These are phyloP conservation scores for Drosophila nigritarsus DNA, from an alignment of 2,888 invertebrate species.

Conservation along the genomic window DNA sequence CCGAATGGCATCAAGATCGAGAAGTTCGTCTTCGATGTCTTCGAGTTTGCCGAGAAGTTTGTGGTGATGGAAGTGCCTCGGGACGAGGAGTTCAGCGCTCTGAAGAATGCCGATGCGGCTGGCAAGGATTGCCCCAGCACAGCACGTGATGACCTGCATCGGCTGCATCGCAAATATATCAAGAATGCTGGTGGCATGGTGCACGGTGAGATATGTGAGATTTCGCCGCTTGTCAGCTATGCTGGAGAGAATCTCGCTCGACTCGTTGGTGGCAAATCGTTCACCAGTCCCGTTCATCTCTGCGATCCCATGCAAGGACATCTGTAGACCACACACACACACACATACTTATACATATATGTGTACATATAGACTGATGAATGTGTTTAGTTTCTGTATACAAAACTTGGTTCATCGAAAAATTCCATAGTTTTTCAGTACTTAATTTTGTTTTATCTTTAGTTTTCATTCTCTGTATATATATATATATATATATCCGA, in stretches of 20 bases:
- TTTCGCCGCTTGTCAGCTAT: slow-evolving; percentile 96
- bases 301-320: slow-evolving; percentile 84
- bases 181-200: slow-evolving; percentile 92
- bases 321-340: slow-evolving; percentile 48
- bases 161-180: slow-evolving; percentile 92
- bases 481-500: slow-evolving; percentile 26
- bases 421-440: slow-evolving; percentile 54
- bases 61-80: slow-evolving; percentile 96
- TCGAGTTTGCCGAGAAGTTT: slow-evolving; percentile 95
- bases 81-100: slow-evolving; percentile 97
- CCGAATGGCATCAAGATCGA: slow-evolving; percentile 99
- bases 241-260: slow-evolving; percentile 93
- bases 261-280: slow-evolving; percentile 88
- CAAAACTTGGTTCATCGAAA: slow-evolving; percentile 28
- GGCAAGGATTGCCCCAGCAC: slow-evolving; percentile 97
- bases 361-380: slow-evolving; percentile 57
- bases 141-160: slow-evolving; percentile 91
- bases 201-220: slow-evolving; percentile 90
- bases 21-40: slow-evolving; percentile 99
- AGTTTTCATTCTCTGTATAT: slow-evolving; percentile 56
- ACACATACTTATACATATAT: slow-evolving; percentile 31
- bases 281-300: slow-evolving; percentile 88
- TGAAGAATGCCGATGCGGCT: slow-evolving; percentile 96
- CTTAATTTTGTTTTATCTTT: slow-evolving; percentile 42
- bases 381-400: slow-evolving; percentile 44